Percentiles rank a stretch among this genome's conserved stretches.
Conservation (phyloP, 2,888 invertebrate species). For the Acanthosepion pharaonis region DNA sequence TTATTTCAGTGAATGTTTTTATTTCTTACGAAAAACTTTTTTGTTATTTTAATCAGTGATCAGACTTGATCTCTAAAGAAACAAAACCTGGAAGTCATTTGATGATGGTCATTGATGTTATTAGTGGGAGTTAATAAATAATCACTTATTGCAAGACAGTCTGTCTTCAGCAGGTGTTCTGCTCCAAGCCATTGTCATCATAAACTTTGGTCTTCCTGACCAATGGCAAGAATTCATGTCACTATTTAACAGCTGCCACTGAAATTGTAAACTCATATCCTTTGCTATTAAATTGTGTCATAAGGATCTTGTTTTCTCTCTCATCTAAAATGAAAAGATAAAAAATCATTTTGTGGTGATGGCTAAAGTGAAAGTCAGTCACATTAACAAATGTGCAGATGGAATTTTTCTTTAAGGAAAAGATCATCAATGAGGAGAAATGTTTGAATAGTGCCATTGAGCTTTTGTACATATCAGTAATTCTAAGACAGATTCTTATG, state of each 20-base stretch:
- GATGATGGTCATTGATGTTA: background rate
- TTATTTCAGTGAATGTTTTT: background rate
- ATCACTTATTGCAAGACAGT: background rate
- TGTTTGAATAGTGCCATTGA: background rate
- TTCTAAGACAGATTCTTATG: background rate
- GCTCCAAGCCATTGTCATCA: background rate
- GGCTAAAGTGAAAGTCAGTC: background rate
- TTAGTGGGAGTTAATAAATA: background rate
- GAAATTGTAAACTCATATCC: background rate
- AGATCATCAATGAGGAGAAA: background rate
- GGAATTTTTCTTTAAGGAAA: background rate
- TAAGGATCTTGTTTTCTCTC: background rate
- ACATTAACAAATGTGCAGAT: background rate
- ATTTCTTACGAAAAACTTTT: background rate
- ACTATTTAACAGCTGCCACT: background rate
- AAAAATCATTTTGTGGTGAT: background rate
- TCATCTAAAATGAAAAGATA: background rate
- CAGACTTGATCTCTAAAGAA: background rate
- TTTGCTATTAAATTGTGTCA: background rate
- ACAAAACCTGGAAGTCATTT: background rate
- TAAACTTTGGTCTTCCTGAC: background rate
- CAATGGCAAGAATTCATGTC: background rate
- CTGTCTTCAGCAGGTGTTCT: background rate
- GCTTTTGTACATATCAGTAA: background rate
- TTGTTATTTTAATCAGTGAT: background rate